Evolutionary conservation across 2,888 invertebrate genomes (phyloP).

Genomic region (Dorcus hopei): DNA sequence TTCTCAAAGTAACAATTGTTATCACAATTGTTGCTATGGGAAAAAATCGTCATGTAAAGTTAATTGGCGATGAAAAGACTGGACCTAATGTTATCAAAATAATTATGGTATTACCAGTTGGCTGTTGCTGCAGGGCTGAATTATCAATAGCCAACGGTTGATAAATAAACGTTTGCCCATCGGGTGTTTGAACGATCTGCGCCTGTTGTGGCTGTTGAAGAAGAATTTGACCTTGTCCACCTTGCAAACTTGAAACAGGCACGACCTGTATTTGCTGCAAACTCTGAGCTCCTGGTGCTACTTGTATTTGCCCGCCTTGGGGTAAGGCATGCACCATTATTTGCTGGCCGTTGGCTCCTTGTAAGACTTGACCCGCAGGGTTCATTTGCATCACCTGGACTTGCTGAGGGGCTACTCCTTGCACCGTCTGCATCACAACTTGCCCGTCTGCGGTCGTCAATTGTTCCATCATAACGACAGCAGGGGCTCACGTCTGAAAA

Average conservation of each 20-base stretch:
- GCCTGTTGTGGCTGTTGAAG: conserved; percentile 65
- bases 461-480: conserved; percentile 56
- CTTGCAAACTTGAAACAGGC: conserved; percentile 65
- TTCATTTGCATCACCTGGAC: conserved; percentile 60
- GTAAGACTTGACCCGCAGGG: conserved; percentile 60
- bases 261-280: conserved; percentile 72
- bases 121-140: conserved; percentile 57
- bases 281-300: conserved; percentile 61
- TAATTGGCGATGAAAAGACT: too few relatives aligned
- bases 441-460: conserved; percentile 60
- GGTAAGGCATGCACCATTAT: conserved; percentile 69
- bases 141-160: conserved; percentile 69
- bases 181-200: conserved; percentile 85
- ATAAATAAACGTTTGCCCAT: conserved; percentile 90
- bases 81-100: not conserved
- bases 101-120: conserved; percentile 46
- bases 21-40: too few relatives aligned
- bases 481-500: not conserved
- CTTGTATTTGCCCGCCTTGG: conserved; percentile 60
- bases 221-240: conserved; percentile 56
- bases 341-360: conserved; percentile 67
- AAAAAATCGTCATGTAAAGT: too few relatives aligned
- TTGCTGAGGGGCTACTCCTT: conserved; percentile 58
- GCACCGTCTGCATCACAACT: conserved; percentile 55
- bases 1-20: too few relatives aligned